Base-by-base conservation (phyloP, 2,888 invertebrate species). In the Amorpha juglandis region DNA sequence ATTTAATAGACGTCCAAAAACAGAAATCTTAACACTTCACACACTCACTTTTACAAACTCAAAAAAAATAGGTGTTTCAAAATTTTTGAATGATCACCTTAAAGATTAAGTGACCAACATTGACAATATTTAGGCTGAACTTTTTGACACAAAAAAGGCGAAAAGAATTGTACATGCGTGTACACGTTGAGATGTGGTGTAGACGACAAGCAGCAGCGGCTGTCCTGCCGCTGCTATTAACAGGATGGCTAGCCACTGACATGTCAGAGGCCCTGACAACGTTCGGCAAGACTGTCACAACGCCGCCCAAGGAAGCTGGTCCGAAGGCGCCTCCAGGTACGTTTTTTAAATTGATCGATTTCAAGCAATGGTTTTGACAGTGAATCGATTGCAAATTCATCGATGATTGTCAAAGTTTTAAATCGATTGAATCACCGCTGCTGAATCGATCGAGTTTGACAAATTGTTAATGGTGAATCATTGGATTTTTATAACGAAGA, bases 281-380 rank as follows among this genome's bases (percentile, higher is more conserved):
- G 19, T 96, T 96, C 74, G 96, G 96, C 52, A 96, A 96, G 86
- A 95, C 94, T 68, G 95, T 94, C 78, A 94, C 95, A 14, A 94
- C 93, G 74, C 91, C 94, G 45, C 94, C 95, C 11, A 94, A 94
- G 69, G 89, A 89, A 51, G 90, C 94, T 6, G 92, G 91, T 38
- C 94, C 94, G 45, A 95, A 95, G 9, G 88, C 94, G 62, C 92
- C 94, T 14, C 94, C 95, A 77, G 94, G 96, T 96, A 90, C 48
- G 45, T 42, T 42, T 19, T 35, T 16, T 27, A 12, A 19, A 14
- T 63, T 7, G 21, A 33, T 33, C 33, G 6, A 33, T 27, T 33
- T 42, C 4, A 27, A 27, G 27, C 27, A 27, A 1, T 38, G 38
- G 6, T 48, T 14, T 14, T 7, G 33, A 4, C n/a, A n/a, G n/a